Conservation (phyloP, 2,797 vertebrate genomes). For the Mus caroli region DNA sequence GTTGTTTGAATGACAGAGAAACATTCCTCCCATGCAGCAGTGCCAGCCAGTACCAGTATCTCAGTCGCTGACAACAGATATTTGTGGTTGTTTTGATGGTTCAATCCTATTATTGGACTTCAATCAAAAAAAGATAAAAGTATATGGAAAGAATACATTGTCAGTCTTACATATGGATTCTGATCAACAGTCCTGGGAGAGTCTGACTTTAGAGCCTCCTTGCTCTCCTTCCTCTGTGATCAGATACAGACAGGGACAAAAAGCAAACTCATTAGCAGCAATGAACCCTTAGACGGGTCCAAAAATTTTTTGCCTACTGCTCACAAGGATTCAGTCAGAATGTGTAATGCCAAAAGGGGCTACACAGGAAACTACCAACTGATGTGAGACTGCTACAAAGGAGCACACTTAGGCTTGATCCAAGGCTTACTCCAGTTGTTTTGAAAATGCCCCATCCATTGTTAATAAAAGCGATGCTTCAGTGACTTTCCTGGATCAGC, state of each 20-base stretch:
- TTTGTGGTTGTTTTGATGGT: not conserved
- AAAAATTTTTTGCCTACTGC: conserved; percentile 33
- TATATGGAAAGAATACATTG: not conserved
- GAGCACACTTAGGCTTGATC: conserved; percentile 39
- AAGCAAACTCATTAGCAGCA: conserved; percentile 56
- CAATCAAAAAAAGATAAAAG: not conserved
- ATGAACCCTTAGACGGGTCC: conserved; percentile 43
- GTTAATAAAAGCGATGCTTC: conserved; percentile 53
- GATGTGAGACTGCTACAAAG: conserved; percentile 1
- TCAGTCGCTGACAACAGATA: not conserved
- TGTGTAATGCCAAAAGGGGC: not conserved
- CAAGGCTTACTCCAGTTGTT: not conserved
- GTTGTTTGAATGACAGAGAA: not conserved
- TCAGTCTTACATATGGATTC: not conserved
- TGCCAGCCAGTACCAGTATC: not conserved
- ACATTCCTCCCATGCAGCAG: not conserved
- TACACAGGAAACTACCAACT: not conserved
- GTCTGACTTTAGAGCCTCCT: not conserved
- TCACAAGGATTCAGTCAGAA: conserved; percentile 53
- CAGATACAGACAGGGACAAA: conserved; percentile 36
- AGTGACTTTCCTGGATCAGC: conserved; percentile 53
- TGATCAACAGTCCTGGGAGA: not conserved
- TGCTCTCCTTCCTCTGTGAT: not conserved
- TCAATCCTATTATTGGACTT: not conserved
- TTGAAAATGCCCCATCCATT: conserved; percentile 35